Evolutionary conservation across 2,888 invertebrate genomes (phyloP).

Genomic region (Machimus rusticus): DNA sequence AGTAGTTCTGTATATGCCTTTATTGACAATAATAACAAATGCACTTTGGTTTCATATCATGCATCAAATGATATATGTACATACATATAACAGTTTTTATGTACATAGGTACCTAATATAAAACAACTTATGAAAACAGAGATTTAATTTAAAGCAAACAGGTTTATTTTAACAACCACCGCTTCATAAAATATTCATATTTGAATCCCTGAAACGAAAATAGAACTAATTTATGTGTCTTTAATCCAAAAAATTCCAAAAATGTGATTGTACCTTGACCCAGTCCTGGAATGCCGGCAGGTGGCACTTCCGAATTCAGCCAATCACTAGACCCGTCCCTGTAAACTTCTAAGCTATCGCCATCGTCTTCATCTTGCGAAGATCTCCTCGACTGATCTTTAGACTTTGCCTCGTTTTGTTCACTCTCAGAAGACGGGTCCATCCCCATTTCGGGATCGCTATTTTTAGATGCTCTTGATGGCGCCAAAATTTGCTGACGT

Average conservation of each 20-base stretch:
- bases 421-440: slow-evolving; percentile 1
- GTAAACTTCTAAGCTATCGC: neutral
- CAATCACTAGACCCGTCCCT: slow-evolving; percentile 46
- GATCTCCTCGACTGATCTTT: neutral
- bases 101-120: too few species aligned
- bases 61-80: too few species aligned
- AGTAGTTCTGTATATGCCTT: too few species aligned
- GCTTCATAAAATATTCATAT: neutral
- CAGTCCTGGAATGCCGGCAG: slow-evolving; percentile 4
- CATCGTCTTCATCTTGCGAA: neutral
- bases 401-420: neutral
- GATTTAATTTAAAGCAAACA: neutral
- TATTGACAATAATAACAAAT: too few species aligned
- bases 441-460: neutral
- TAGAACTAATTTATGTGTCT: neutral
- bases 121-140: neutral
- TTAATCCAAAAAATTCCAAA: neutral
- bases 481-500: slow-evolving; percentile 35
- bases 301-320: slow-evolving; percentile 42
- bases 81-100: too few species aligned
- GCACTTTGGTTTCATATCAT: too few species aligned
- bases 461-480: slow-evolving; percentile 35
- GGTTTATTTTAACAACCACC: neutral
- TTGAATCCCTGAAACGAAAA: neutral
- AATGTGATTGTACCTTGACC: slow-evolving; percentile 31